Conservation (phyloP, 2,113 vertebrate species). For the Podilymbus podiceps region DNA sequence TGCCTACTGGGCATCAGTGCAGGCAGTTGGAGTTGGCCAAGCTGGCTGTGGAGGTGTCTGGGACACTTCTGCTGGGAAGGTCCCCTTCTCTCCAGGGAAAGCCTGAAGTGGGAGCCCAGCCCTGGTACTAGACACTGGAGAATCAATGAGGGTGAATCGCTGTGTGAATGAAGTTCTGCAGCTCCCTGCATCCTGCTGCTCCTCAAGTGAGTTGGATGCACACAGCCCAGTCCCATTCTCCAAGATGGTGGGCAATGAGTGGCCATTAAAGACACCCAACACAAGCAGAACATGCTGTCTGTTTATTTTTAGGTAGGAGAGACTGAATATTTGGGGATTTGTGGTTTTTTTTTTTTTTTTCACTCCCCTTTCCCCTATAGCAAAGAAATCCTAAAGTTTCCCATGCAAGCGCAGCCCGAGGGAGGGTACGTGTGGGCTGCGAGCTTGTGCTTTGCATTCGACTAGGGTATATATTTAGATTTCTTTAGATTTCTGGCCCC, state of each 20-base stretch:
- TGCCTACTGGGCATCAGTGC: background rate
- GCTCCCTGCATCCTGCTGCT: background rate
- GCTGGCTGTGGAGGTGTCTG: background rate
- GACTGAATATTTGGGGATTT: background rate
- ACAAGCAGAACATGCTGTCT: background rate
- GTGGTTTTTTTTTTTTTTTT: background rate
- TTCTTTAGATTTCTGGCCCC: slow-evolving; percentile 50
- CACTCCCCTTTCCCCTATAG: background rate
- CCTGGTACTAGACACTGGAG: background rate
- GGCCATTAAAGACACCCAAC: background rate
- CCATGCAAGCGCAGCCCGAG: background rate
- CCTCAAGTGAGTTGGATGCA: background rate
- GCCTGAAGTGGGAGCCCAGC: background rate
- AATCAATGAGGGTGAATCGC: accelerated
- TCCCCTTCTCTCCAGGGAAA: background rate
- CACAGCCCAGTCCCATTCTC: background rate
- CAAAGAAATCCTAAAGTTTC: slow-evolving; percentile 42
- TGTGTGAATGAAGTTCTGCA: background rate
- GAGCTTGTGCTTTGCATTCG: slow-evolving; percentile 50
- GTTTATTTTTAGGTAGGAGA: slow-evolving; percentile 29
- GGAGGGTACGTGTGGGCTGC: slow-evolving; percentile 57
- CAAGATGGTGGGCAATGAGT: background rate
- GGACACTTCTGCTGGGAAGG: background rate
- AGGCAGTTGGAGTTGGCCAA: background rate
- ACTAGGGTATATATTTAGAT: slow-evolving; percentile 55